Evolutionary conservation across 2,113 vertebrate species (phyloP).

Genomic region (Paraplagusia blochii): DNA sequence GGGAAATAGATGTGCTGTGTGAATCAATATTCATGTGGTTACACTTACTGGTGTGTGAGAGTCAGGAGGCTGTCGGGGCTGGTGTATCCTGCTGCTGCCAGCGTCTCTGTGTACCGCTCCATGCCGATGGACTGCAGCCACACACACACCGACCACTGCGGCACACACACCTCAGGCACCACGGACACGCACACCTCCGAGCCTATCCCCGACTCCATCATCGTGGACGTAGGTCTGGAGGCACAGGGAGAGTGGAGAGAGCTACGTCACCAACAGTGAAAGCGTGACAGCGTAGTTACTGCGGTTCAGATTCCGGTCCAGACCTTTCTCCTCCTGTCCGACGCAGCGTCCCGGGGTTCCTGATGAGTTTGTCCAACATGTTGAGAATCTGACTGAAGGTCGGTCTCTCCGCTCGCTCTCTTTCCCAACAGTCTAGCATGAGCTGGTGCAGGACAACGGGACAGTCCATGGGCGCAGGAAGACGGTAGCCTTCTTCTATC

Average conservation of each 20-base stretch:
- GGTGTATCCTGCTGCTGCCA: conserved; percentile 93
- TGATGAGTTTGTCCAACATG: conserved; percentile 98
- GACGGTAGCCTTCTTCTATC: conserved; percentile 94
- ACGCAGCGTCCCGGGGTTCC: conserved; percentile 94
- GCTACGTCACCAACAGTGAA: background rate
- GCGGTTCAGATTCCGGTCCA: background rate
- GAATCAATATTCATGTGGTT: conserved; percentile 17
- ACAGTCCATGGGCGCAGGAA: conserved; percentile 96
- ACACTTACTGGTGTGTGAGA: conserved; percentile 97
- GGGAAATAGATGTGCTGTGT: conserved; percentile 1
- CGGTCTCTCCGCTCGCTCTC: conserved; percentile 90
- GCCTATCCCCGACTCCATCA: conserved; percentile 88
- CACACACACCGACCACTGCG: conserved; percentile 84
- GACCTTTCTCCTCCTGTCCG: conserved; percentile 91
- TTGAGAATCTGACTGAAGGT: conserved; percentile 97
- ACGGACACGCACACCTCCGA: conserved; percentile 88
- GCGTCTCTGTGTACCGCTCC: conserved; percentile 96
- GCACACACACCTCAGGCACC: conserved; percentile 84
- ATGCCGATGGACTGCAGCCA: conserved; percentile 96
- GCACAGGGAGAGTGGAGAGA: conserved; percentile 8
- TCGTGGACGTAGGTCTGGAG: conserved; percentile 83
- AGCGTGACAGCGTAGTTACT: background rate
- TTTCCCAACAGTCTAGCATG: conserved; percentile 97
- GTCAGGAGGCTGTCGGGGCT: conserved; percentile 90
- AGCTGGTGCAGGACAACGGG: conserved; percentile 93